Percentiles rank a stretch among this genome's conserved stretches.
phyloP scores from a whole-genome alignment of 2,113 vertebrate species.

The Sialia sialis region DNA sequence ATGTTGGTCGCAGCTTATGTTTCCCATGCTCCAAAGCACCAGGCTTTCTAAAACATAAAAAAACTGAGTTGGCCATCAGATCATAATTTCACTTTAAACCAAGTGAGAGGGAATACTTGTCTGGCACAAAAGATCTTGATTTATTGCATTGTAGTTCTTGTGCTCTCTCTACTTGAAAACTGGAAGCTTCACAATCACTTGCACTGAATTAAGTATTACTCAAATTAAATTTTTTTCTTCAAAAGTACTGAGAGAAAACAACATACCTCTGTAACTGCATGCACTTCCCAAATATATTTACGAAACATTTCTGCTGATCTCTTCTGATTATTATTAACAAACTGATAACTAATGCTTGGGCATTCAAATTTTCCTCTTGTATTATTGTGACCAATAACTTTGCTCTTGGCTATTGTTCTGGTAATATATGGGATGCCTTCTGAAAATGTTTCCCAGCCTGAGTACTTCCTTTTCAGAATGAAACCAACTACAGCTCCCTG shows the following conservation, averaged over 20 bases:
- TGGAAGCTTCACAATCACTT: not conserved
- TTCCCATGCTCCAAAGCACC: not conserved
- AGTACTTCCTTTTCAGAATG: not conserved
- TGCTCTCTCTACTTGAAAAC: not conserved
- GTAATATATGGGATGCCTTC: not conserved
- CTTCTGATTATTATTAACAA: not conserved
- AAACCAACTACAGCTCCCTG: not conserved
- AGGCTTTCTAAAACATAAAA: not conserved
- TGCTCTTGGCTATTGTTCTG: not conserved
- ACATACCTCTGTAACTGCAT: not conserved
- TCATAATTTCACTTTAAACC: not conserved
- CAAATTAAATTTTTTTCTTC: not conserved
- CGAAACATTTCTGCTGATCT: not conserved
- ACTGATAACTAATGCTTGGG: not conserved
- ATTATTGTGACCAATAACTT: not conserved
- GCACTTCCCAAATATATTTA: not conserved
- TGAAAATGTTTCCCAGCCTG: not conserved
- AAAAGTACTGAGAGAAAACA: not conserved
- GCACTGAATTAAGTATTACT: not conserved
- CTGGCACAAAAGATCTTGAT: not conserved
- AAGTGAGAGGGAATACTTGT: not conserved
- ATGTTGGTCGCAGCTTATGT: accelerated
- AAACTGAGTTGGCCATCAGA: not conserved
- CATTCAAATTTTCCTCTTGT: not conserved
- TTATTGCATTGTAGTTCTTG: not conserved